Base-by-base conservation (phyloP, 2,888 invertebrate genomes). In the Andrena chrysosceles region DNA sequence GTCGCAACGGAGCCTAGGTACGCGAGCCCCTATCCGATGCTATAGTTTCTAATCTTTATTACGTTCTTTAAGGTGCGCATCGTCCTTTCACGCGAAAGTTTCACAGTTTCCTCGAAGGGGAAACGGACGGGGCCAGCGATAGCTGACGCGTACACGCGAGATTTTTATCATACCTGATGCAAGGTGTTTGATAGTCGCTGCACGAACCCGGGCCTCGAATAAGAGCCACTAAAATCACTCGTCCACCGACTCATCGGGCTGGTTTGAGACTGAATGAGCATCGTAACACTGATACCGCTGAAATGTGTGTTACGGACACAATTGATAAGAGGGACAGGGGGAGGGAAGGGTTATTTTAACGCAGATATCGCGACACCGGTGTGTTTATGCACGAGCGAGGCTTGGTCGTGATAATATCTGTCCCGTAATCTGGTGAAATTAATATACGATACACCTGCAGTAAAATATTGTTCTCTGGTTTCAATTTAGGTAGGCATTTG, bases 261-360 rank as follows among this genome's bases (percentile, higher is more conserved):
- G 79, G 59, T 29, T 68, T 66, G 81, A 73, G 64, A 69, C 66
- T 69, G 73, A 68, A 75, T 66, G 78, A 76, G 77, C 68, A 33
- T 62, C 16, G 54, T 84, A 73, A 77, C 20, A 56, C 64, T 31
- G 87, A 87, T 87, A 87, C 83, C 67, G 52, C 13, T 64, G 60
- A 75, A 81, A 87, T 77, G 84, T 66, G 63, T 60, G 69, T 67
- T 79, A 70, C 68, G 68, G 75, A 71, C 62, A 82, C 77, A 60
- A 80, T 81, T 86, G 87, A 87, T 87, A 87, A 85, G 79, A 3
- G n/a, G 54, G 42, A 31, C 10, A 85, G 79, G 2, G n/a, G 59
- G 49, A 35, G 26, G 23, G 56, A 56, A 69, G 7, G 63, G 71
- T 77, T 52, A 75, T 26, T 76, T 70, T 13, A 63, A 64, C 59